phyloP scores from a whole-genome alignment of 2,888 invertebrate species.

The Rhamnusium bicolor region DNA sequence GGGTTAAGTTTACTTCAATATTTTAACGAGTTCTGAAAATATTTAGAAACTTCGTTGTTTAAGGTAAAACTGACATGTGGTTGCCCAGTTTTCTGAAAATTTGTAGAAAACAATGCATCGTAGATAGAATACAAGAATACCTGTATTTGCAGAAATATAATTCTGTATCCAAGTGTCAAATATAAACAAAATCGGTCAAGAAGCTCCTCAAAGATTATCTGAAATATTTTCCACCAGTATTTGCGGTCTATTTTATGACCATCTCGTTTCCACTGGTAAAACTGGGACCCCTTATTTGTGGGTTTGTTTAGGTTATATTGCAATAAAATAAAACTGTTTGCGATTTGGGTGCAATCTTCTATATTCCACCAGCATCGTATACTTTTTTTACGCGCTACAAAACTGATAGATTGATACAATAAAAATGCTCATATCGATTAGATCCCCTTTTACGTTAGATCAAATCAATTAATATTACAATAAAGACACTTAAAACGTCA shows the following conservation, averaged over 20 bases:
- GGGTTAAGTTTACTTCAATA: too few species aligned
- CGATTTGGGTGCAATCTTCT: background rate
- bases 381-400: slow-evolving; percentile 3
- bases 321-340: slow-evolving; percentile 18
- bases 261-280: background rate
- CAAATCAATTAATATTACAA: slow-evolving; percentile 15
- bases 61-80: too few species aligned
- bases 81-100: too few species aligned
- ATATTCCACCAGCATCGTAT: background rate
- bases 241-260: background rate
- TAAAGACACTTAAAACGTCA: background rate
- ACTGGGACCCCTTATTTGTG: background rate
- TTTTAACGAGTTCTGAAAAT: too few species aligned
- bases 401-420: slow-evolving; percentile 1
- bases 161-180: too few species aligned
- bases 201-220: too few species aligned
- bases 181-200: too few species aligned
- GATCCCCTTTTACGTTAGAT: background rate
- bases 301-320: slow-evolving; percentile 14
- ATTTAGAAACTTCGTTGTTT: too few species aligned
- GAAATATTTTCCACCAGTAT: background rate
- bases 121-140: too few species aligned
- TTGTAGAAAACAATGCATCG: too few species aligned
- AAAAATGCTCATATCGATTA: slow-evolving; percentile 11
- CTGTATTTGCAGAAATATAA: too few species aligned